These are phyloP conservation scores for Copidosoma floridanum DNA, from an alignment of 1,140 invertebrate genomes.

Conservation along the genomic window DNA sequence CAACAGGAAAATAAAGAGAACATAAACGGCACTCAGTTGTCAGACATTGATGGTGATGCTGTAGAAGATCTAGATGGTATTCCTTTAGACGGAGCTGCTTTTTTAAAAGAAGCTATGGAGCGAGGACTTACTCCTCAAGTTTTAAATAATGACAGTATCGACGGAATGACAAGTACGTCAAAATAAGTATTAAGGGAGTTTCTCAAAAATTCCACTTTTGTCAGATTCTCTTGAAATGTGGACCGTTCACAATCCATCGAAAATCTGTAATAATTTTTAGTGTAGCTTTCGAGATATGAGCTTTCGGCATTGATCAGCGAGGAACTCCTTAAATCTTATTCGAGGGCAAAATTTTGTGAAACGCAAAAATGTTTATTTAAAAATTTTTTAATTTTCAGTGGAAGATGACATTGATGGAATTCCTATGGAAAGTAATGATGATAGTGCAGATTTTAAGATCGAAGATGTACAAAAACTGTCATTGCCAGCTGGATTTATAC, in stretches of 20 bases:
- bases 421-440: constrained; percentile 66
- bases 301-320: too few relatives aligned
- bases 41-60: constrained; percentile 63
- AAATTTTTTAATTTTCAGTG: constrained; percentile 54
- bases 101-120: constrained; percentile 70
- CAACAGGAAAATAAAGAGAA: constrained; percentile 58
- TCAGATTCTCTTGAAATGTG: constrained; percentile 5
- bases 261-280: too few relatives aligned
- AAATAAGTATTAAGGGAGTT: not conserved
- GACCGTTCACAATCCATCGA: too few relatives aligned
- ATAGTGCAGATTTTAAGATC: constrained; percentile 36
- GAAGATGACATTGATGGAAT: constrained; percentile 84
- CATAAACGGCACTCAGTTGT: constrained; percentile 68
- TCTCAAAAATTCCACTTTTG: not conserved
- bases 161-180: constrained; percentile 70
- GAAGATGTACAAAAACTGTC: constrained; percentile 48
- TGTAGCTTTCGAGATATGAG: too few relatives aligned
- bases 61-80: constrained; percentile 73
- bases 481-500: constrained; percentile 71
- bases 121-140: constrained; percentile 51
- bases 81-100: constrained; percentile 79
- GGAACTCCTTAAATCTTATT: not conserved
- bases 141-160: constrained; percentile 66
- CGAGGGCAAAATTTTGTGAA: not conserved
- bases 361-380: constrained; percentile 1